Percentiles rank a stretch among this genome's conserved stretches.
phyloP scores from a whole-genome alignment of 2,797 vertebrate species.

The Alca torda region DNA sequence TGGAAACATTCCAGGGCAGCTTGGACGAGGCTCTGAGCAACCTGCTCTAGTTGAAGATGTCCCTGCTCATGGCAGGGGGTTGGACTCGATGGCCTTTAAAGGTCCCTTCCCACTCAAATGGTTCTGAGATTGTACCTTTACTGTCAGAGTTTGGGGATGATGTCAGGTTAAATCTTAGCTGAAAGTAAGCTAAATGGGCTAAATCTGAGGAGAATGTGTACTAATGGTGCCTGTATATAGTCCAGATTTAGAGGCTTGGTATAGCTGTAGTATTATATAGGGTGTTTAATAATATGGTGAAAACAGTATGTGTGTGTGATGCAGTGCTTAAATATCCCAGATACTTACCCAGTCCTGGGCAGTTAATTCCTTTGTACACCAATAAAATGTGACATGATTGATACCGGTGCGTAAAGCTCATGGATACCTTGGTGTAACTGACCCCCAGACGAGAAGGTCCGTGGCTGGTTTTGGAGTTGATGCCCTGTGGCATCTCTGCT shows the following conservation, averaged over 20 bases:
- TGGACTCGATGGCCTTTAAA: neutral
- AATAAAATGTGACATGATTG: fast-evolving
- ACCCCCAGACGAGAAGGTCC: neutral
- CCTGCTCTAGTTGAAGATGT: neutral
- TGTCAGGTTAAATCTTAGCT: neutral
- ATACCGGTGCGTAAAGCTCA: neutral
- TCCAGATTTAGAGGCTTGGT: neutral
- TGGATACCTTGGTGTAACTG: fast-evolving
- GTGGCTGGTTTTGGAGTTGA: neutral
- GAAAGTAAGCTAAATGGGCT: neutral
- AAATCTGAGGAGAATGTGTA: neutral
- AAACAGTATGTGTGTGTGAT: fast-evolving
- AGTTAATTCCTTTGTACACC: neutral
- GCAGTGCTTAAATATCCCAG: neutral
- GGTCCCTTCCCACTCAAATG: neutral
- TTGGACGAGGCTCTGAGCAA: neutral
- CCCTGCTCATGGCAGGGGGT: neutral
- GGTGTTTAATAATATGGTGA: neutral
- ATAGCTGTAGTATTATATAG: too few relatives aligned
- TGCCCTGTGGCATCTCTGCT: neutral
- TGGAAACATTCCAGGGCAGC: neutral
- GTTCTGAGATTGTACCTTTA: neutral
- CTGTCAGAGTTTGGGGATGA: neutral
- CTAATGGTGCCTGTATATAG: neutral
- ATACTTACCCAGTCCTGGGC: neutral